Percentiles rank a stretch among this genome's conserved stretches.
Evolutionary conservation across 2,113 vertebrate genomes (phyloP).

Genomic region (Dissostichus mawsoni): DNA sequence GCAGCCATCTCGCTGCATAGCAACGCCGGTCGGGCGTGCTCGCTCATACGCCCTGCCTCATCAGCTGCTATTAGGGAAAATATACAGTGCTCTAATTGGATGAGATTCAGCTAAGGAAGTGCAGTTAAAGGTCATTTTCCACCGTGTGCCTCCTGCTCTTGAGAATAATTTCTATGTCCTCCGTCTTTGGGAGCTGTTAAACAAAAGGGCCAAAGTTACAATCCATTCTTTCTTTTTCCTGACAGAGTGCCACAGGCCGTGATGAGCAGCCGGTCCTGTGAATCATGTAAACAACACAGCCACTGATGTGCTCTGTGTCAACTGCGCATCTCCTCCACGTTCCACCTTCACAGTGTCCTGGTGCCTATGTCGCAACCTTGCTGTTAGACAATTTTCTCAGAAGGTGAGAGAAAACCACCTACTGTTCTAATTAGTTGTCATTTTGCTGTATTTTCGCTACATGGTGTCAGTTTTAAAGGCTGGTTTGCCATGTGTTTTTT

Average conservation of each 20-base stretch:
- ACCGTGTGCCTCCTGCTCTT: conserved; percentile 94
- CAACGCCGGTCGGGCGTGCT: conserved; percentile 95
- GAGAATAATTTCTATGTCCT: conserved; percentile 88
- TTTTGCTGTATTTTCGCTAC: conserved; percentile 49
- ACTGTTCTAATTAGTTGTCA: conserved; percentile 70
- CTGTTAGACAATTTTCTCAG: conserved; percentile 75
- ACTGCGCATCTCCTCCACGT: conserved; percentile 54
- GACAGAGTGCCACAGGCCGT: conserved; percentile 70
- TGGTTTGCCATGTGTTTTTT: conserved; percentile 45
- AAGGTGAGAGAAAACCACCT: conserved; percentile 64
- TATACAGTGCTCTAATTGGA: conserved; percentile 99
- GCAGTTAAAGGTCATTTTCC: conserved; percentile 97
- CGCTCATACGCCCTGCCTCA: conserved; percentile 95
- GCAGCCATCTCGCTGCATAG: conserved; percentile 98
- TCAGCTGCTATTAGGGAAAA: conserved; percentile 99
- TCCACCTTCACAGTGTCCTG: conserved; percentile 59
- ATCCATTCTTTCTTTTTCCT: conserved; percentile 85
- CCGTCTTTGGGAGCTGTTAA: conserved; percentile 87
- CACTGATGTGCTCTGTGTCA: conserved; percentile 73
- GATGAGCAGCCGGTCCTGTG: conserved; percentile 73
- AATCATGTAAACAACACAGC: conserved; percentile 84
- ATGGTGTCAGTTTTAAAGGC: conserved; percentile 59
- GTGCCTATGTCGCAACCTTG: conserved; percentile 68
- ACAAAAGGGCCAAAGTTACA: conserved; percentile 95
- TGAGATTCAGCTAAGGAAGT: conserved; percentile 99